Percentiles rank a stretch among this genome's conserved stretches.
phyloP scores from a whole-genome alignment of 1,140 invertebrate genomes.

The Pogonus chalceus region DNA sequence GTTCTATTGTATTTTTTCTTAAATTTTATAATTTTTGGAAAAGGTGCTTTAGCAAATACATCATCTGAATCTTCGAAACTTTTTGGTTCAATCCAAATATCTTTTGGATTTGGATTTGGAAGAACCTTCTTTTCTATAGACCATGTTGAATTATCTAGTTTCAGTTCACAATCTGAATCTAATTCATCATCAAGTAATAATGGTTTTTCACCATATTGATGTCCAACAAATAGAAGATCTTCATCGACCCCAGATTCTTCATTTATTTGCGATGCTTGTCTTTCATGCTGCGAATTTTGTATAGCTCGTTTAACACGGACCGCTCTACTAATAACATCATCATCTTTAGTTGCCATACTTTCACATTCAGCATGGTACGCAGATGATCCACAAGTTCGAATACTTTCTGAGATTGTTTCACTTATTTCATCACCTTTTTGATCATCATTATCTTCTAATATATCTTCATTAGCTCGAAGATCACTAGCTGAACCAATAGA shows the following conservation, averaged over 20 bases:
- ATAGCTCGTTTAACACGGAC: constrained; percentile 19
- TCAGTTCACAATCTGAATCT: constrained; percentile 48
- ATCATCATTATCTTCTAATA: constrained; percentile 21
- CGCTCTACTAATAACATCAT: constrained; percentile 40
- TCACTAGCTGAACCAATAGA: constrained; percentile 68
- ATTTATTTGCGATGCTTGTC: constrained; percentile 32
- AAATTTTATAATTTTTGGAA: constrained; percentile 39
- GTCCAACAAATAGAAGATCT: constrained; percentile 53
- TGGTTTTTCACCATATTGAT: constrained; percentile 70
- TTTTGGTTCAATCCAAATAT: constrained; percentile 28
- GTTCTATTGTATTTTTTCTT: constrained; percentile 14
- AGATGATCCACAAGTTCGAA: constrained; percentile 55
- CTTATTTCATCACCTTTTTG: constrained; percentile 35
- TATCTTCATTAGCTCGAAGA: constrained; percentile 43
- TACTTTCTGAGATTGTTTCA: constrained; percentile 56
- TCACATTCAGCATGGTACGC: constrained; percentile 64
- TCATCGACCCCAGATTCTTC: constrained; percentile 24
- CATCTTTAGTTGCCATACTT: constrained; percentile 53
- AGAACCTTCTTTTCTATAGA: constrained; percentile 23
- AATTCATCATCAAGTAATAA: constrained; percentile 70
- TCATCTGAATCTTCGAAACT: constrained; percentile 41
- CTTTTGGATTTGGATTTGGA: constrained; percentile 14
- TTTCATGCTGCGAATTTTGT: constrained; percentile 22
- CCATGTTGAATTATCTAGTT: constrained; percentile 27
- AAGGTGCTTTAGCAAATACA: constrained; percentile 67